These are phyloP conservation scores for Phrixothrix hirtus DNA, from an alignment of 2,888 invertebrate species.

Conservation along the genomic window DNA sequence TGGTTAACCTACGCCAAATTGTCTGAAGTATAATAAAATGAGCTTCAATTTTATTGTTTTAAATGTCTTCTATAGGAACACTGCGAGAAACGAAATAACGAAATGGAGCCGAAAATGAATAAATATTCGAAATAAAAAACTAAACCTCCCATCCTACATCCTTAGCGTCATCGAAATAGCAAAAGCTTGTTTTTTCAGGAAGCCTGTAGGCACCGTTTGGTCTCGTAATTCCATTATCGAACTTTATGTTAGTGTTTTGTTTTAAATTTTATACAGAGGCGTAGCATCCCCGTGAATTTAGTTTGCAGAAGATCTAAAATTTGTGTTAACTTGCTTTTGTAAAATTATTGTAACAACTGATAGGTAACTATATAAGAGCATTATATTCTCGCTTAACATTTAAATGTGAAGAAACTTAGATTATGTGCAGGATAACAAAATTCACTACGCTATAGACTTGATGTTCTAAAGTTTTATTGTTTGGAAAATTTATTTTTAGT, in stretches of 20 bases:
- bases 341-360: neutral
- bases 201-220: slow-evolving; percentile 10
- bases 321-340: neutral
- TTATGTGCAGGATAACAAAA: neutral
- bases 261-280: neutral
- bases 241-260: slow-evolving; percentile 2
- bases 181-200: slow-evolving; percentile 20
- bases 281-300: too few species aligned
- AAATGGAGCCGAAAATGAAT: neutral
- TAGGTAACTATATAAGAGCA: neutral
- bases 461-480: too few species aligned
- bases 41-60: neutral
- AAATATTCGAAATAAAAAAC: neutral
- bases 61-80: neutral
- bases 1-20: too few species aligned
- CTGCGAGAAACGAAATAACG: neutral
- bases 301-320: too few species aligned
- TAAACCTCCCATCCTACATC: neutral
- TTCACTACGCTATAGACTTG: neutral
- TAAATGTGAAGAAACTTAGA: neutral
- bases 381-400: neutral
- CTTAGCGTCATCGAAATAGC: slow-evolving; percentile 6
- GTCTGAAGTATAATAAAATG: neutral
- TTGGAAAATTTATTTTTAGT: too few species aligned
- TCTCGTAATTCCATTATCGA: slow-evolving; percentile 10